Conservation (phyloP, 2,113 vertebrate genomes). For the Dicaeum eximium region DNA sequence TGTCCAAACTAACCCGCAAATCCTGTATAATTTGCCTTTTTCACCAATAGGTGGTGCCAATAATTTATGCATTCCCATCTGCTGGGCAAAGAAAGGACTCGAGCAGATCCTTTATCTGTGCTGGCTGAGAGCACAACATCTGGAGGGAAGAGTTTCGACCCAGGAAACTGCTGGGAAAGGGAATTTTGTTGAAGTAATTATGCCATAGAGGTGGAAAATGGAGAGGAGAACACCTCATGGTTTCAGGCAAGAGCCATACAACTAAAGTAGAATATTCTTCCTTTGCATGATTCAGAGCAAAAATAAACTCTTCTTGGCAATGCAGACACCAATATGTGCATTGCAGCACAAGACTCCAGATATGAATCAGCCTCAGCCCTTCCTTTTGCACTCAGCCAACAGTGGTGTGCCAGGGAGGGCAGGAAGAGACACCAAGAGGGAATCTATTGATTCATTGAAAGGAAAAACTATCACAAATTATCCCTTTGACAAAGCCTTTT, state of each 20-base stretch:
- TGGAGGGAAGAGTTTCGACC: background rate
- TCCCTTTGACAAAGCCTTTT: background rate
- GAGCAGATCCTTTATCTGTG: background rate
- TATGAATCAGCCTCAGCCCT: background rate
- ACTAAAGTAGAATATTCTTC: background rate
- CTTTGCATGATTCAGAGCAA: background rate
- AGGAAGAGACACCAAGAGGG: background rate
- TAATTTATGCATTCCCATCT: slow-evolving; percentile 40
- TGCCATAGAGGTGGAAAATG: background rate
- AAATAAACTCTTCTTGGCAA: background rate
- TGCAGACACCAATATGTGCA: background rate
- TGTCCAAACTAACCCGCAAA: background rate
- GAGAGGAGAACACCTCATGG: background rate
- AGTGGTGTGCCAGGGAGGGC: background rate
- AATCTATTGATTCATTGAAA: background rate
- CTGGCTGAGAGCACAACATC: background rate
- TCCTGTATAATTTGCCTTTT: background rate
- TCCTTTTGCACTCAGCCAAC: background rate
- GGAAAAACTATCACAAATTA: background rate
- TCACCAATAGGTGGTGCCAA: slow-evolving; percentile 59
- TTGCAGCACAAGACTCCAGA: background rate
- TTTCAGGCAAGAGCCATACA: background rate
- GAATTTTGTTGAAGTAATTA: background rate
- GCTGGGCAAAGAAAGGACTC: background rate
- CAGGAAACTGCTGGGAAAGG: background rate